Conservation (phyloP, 1,140 invertebrate species). For the Drosophila repleta region DNA sequence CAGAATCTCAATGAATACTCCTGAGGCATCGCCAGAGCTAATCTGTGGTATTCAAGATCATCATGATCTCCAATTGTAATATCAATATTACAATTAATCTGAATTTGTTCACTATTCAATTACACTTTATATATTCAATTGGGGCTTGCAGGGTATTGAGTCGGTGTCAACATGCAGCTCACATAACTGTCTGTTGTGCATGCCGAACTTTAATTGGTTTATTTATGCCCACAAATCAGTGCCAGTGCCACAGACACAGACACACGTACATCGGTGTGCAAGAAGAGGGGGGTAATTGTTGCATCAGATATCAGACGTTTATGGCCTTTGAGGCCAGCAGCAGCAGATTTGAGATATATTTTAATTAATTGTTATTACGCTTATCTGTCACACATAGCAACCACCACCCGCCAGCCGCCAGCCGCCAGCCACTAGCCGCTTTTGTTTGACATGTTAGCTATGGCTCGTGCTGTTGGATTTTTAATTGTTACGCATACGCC, state of each 20-base stretch:
- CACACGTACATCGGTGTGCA: constrained; percentile 5
- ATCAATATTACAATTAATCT: too few relatives aligned
- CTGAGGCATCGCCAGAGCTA: too few relatives aligned
- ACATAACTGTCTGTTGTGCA: neutral
- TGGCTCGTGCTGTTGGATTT: constrained; percentile 29
- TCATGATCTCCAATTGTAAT: too few relatives aligned
- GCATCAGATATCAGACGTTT: constrained; percentile 42
- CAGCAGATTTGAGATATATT: constrained; percentile 59
- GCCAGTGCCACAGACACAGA: neutral
- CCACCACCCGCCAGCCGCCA: neutral
- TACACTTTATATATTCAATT: too few relatives aligned
- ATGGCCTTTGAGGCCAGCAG: constrained; percentile 10
- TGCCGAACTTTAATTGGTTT: constrained; percentile 47
- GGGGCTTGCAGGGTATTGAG: neutral
- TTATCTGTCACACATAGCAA: constrained; percentile 64
- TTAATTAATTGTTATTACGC: constrained; percentile 76
- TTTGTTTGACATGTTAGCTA: constrained; percentile 30
- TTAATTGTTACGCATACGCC: constrained; percentile 73
- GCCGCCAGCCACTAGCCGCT: neutral
- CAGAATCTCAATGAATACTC: too few relatives aligned
- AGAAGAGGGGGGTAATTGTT: constrained; percentile 20
- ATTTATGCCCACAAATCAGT: constrained; percentile 49
- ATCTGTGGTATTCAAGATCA: too few relatives aligned
- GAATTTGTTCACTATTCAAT: too few relatives aligned
- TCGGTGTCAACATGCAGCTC: neutral